Conservation (phyloP, 2,113 vertebrate species). For the Alectura lathami region DNA sequence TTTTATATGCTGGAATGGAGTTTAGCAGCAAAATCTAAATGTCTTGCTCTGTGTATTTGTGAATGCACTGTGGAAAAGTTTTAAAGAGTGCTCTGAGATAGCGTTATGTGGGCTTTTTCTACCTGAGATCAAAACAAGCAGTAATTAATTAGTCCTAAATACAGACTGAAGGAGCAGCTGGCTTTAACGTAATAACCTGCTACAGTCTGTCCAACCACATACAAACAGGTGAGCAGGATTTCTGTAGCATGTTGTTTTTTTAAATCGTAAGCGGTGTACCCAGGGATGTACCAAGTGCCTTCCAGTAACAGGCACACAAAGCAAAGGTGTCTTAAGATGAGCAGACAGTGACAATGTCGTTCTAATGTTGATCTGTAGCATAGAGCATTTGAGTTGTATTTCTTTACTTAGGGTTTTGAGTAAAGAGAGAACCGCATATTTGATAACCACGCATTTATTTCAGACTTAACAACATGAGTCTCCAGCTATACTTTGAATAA, state of each 20-base stretch:
- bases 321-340: neutral
- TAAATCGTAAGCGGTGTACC: neutral
- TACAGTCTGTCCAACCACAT: conserved; percentile 25
- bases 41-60: neutral
- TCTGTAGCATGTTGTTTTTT: neutral
- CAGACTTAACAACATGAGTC: neutral
- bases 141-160: conserved; percentile 63
- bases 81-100: neutral
- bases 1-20: neutral
- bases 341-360: neutral
- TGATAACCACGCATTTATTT: neutral
- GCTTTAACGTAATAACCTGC: conserved; percentile 49
- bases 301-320: neutral
- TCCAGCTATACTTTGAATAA: neutral
- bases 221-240: conserved; percentile 40
- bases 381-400: neutral
- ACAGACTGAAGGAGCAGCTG: conserved; percentile 33
- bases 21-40: neutral
- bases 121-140: conserved; percentile 21
- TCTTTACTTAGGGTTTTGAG: neutral
- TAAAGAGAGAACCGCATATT: neutral
- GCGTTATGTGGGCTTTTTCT: neutral
- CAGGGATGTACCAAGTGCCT: neutral
- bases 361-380: neutral
- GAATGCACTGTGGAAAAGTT: neutral